Base-by-base conservation (phyloP, 2,888 invertebrate species). In the Drosophila fulvimacula region DNA sequence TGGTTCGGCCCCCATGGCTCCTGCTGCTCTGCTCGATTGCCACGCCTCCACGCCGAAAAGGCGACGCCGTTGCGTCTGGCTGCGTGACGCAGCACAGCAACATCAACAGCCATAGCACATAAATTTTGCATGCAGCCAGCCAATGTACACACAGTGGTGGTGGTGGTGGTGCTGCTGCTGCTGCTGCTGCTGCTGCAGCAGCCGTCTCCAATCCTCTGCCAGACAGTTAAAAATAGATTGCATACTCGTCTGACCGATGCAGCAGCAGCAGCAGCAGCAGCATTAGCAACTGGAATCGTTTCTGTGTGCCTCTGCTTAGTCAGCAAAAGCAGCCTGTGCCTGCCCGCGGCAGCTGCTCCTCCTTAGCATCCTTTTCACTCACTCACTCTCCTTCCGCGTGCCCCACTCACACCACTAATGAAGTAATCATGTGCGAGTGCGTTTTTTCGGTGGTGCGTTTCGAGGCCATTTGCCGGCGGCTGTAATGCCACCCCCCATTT, bases 211-310 rank as follows among this genome's bases (percentile, higher is more conserved):
- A 38, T 24, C 80, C 68, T 51, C 64, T 42, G 69, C 71, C 85
- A 88, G 82, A 88, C 82, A 82, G 82, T 76, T 88, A 79, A 69
- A 82, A 82, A 87, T 82, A 82, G 88, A 87, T 78, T 73, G 87
- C 75, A 73, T 68, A 69, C 68, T 63, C 80, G 76, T 70, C 76
- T 85, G 86, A 85, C 81, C 80, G 65, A 52, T 34, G 42, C 69
- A 55, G 41, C 77, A 74, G 41, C 60, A 46, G 56, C 73, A 49
- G 49, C 61, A n/a, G n/a, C n/a, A n/a, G n/a, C n/a, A n/a, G 41
- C 77, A 74, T 44, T 63, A 46, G 56, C 73, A 49, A 53, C 61
- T 58, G 59, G 34, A 27, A 58, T n/a, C 38, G 15, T 15, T 5
- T 68, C 57, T 58, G 44, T 53, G 73, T 49, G 68, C 42, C 55